Percentiles rank a stretch among this genome's conserved stretches.
Conservation (phyloP, 2,113 vertebrate species). For the Hippocampus mohnikei region DNA sequence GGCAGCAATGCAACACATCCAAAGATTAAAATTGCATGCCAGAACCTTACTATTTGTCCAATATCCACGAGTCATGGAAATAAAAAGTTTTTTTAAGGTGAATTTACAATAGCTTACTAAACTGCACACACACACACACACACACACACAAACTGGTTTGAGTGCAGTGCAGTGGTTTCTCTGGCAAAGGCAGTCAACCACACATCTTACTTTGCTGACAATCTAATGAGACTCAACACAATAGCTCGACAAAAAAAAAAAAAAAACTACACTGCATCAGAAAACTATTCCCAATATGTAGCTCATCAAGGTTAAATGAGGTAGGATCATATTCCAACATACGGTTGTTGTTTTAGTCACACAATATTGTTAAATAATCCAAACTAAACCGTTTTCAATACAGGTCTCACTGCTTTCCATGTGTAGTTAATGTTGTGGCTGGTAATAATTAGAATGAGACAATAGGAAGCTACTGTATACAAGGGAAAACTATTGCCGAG, state of each 20-base stretch:
- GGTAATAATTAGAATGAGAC: neutral
- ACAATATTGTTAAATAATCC: no score
- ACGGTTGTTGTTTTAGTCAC: no score
- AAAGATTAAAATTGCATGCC: neutral
- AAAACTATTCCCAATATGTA: neutral
- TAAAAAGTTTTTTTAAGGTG: neutral
- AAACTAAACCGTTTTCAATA: no score
- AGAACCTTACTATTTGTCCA: neutral
- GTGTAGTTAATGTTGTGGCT: neutral
- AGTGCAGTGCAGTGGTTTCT: neutral
- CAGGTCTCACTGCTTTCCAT: no score
- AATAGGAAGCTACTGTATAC: slow-evolving; percentile 8
- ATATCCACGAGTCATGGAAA: neutral
- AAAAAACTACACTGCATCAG: neutral
- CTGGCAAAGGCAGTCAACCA: neutral
- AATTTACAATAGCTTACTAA: neutral
- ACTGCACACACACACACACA: neutral
- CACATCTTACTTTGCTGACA: neutral
- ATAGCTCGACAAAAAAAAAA: neutral
- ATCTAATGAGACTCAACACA: neutral
- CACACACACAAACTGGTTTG: neutral
- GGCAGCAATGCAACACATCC: slow-evolving; percentile 3
- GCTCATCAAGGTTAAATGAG: neutral
- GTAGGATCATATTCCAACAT: no score
- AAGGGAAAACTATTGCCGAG: neutral